A percentile compares a stretch with the other conserved stretches of the same genome.
phyloP scores from a whole-genome alignment of 2,797 vertebrate species.

The Acanthurus tractus region DNA sequence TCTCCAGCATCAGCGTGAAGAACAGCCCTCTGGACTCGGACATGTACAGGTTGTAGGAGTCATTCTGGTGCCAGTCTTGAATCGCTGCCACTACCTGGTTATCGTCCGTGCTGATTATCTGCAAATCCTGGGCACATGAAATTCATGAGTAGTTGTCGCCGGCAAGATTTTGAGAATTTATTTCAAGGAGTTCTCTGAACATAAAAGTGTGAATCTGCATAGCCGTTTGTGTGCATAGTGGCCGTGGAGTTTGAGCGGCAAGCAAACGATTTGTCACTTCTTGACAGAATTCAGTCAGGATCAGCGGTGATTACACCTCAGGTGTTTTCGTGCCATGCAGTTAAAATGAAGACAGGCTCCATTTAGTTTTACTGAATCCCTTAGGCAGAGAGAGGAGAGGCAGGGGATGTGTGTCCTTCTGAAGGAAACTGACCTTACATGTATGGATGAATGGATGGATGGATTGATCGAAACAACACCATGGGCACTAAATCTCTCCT shows the following conservation, averaged over 20 bases:
- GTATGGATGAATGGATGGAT: conserved; percentile 50
- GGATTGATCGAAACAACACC: conserved; percentile 47
- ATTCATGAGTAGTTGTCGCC: conserved; percentile 9
- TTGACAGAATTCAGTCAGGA: conserved; percentile 58
- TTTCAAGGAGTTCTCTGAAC: conserved; percentile 6
- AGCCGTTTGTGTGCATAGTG: neutral
- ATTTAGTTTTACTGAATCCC: conserved; percentile 52
- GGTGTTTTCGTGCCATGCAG: conserved; percentile 39
- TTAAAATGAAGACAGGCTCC: conserved; percentile 59
- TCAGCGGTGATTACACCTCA: conserved; percentile 55
- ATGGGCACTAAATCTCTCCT: conserved; percentile 42
- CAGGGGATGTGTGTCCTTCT: conserved; percentile 46
- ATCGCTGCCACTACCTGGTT: conserved; percentile 96
- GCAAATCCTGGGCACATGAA: conserved; percentile 88
- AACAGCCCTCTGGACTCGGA: conserved; percentile 92
- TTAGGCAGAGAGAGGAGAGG: conserved; percentile 32
- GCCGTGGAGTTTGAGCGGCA: conserved; percentile 10
- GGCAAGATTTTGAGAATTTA: neutral
- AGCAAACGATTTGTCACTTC: conserved; percentile 51
- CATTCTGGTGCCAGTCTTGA: conserved; percentile 96
- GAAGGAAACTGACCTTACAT: conserved; percentile 48
- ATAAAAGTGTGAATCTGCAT: conserved; percentile 20
- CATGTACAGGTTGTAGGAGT: conserved; percentile 95
- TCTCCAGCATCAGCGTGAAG: conserved; percentile 94
- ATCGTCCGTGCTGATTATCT: conserved; percentile 96